phyloP scores from a whole-genome alignment of 2,888 invertebrate genomes.

The Pedicia rivosa region DNA sequence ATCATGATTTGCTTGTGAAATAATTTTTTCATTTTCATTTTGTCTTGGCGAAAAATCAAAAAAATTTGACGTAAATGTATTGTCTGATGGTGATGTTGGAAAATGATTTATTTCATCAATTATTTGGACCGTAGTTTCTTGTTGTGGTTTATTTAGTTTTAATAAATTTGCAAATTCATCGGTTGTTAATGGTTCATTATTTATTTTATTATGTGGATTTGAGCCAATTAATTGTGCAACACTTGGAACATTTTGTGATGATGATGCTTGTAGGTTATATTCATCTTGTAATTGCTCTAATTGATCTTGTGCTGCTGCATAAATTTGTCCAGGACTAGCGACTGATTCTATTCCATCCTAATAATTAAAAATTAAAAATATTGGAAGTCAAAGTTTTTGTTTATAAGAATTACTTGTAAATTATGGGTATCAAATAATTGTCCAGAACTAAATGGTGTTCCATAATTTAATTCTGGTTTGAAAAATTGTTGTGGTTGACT shows the following conservation, averaged over 20 bases:
- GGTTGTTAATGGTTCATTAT: background rate
- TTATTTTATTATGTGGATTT: background rate
- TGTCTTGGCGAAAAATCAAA: constrained; percentile 8
- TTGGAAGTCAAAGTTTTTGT: no score
- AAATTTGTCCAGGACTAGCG: constrained; percentile 28
- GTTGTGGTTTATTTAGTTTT: constrained; percentile 13
- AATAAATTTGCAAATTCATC: constrained; percentile 6
- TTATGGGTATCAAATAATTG: constrained; percentile 10
- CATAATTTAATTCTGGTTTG: constrained; percentile 35
- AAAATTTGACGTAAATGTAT: background rate
- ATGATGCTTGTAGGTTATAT: constrained; percentile 3
- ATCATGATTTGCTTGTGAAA: constrained; percentile 19
- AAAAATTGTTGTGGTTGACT: constrained; percentile 25
- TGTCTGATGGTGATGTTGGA: no score
- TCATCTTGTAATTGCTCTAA: constrained; percentile 16
- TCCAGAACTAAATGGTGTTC: no score
- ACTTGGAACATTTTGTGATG: constrained; percentile 17
- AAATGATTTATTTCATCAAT: background rate
- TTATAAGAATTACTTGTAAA: constrained; percentile 13
- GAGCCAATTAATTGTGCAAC: background rate
- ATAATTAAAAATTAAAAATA: no score
- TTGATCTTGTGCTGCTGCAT: constrained; percentile 22
- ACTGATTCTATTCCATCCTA: constrained; percentile 12
- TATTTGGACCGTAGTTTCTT: constrained; percentile 16
- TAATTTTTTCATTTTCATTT: constrained; percentile 16